A percentile compares a stretch with the other conserved stretches of the same genome.
Conservation (phyloP, 2,113 vertebrate species). For the Astur gentilis region DNA sequence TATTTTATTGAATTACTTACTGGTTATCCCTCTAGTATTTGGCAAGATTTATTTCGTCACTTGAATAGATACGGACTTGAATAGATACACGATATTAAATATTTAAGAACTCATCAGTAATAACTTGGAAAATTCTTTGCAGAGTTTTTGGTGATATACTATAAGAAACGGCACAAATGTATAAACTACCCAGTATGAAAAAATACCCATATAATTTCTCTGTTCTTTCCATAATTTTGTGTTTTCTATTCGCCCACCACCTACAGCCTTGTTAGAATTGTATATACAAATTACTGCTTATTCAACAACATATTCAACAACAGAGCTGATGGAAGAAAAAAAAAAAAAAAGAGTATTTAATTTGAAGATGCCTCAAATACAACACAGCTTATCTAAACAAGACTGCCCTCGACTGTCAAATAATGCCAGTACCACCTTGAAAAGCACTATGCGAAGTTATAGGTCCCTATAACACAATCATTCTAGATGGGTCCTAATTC, state of each 20-base stretch:
- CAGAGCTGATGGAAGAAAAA: neutral
- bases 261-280: neutral
- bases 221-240: neutral
- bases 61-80: neutral
- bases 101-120: neutral
- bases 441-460: neutral
- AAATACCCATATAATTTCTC: neutral
- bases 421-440: neutral
- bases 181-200: neutral
- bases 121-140: neutral
- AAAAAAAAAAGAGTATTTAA: rapidly evolving
- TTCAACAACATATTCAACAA: neutral
- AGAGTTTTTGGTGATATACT: neutral
- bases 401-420: neutral
- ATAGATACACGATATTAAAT: neutral
- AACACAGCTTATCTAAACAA: neutral
- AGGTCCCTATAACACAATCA: rapidly evolving
- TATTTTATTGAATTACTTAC: neutral
- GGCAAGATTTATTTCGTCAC: neutral
- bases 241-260: neutral
- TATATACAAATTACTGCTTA: neutral
- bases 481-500: neutral
- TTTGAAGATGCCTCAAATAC: neutral
- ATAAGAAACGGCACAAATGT: neutral
- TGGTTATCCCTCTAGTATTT: neutral